Percentiles rank a stretch among this genome's conserved stretches.
Conservation (phyloP, 1,140 invertebrate species). For the Matsumurasca onukii region DNA sequence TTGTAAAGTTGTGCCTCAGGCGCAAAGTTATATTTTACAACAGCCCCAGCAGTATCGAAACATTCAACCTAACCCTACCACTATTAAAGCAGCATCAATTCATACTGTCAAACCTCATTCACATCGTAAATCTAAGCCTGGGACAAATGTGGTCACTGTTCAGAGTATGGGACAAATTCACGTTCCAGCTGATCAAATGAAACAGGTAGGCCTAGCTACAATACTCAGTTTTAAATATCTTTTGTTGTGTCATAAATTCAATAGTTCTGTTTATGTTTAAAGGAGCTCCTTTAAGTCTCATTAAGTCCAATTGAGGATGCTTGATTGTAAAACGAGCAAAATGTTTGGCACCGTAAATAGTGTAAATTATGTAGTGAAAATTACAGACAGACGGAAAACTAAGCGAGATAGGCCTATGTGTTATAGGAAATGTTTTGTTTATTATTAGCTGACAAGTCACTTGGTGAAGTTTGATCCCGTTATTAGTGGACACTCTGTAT, state of each 20-base stretch:
- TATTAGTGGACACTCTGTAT: no score
- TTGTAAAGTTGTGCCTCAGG: constrained; percentile 26
- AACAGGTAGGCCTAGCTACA: no score
- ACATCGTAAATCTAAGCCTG: constrained; percentile 20
- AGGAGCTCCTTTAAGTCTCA: background rate
- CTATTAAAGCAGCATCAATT: background rate
- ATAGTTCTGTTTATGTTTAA: constrained; percentile 1
- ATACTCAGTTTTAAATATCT: background rate
- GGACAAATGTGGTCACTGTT: constrained; percentile 34
- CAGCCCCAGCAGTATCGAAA: constrained; percentile 15
- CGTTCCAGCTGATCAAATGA: constrained; percentile 40
- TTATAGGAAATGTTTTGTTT: no score
- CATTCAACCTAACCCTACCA: constrained; percentile 1
- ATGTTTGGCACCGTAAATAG: no score
- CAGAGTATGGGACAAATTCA: constrained; percentile 40
- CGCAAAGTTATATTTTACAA: constrained; percentile 32
- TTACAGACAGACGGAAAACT: no score
- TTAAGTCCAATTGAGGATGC: no score
- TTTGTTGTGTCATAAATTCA: background rate
- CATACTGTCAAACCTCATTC: constrained; percentile 20
- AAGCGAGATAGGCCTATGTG: no score
- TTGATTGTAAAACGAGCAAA: no score
- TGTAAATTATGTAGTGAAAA: no score
- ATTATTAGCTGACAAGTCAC: no score
- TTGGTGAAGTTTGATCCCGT: no score